Percentiles rank a stretch among this genome's conserved stretches.
phyloP scores from a whole-genome alignment of 2,113 vertebrate genomes.

The Oncorhynchus keta region DNA sequence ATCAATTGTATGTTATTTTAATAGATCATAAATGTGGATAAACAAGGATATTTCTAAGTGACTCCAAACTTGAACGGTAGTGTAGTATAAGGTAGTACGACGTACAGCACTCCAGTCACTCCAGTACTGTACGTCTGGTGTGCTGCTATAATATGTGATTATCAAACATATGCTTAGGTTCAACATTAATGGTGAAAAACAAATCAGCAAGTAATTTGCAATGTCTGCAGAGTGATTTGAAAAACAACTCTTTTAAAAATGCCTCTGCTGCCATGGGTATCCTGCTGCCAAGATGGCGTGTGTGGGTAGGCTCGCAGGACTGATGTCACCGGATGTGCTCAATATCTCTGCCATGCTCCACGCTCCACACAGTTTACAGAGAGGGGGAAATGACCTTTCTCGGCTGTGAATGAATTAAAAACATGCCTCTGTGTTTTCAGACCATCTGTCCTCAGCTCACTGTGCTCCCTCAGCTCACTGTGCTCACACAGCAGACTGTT shows the following conservation, averaged over 20 bases:
- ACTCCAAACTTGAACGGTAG: no score
- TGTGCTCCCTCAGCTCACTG: neutral
- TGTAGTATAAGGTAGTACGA: neutral
- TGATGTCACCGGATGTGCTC: neutral
- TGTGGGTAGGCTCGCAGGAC: neutral
- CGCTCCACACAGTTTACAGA: neutral
- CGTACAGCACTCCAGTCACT: no score
- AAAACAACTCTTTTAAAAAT: neutral
- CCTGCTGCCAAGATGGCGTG: neutral
- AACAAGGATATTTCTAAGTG: no score
- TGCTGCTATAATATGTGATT: neutral
- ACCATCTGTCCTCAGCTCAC: conserved; percentile 20
- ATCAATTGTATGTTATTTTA: no score
- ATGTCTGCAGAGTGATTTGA: neutral
- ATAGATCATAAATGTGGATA: no score
- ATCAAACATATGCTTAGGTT: neutral
- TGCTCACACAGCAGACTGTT: neutral
- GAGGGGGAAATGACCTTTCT: conserved; percentile 16
- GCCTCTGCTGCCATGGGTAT: neutral
- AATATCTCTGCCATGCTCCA: neutral
- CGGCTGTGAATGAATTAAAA: conserved; percentile 22
- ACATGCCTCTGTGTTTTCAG: neutral
- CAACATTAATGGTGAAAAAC: neutral
- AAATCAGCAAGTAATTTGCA: conserved; percentile 4
- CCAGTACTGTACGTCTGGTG: no score